Conservation (phyloP, 1,140 invertebrate genomes). For the Drosophila varians region DNA sequence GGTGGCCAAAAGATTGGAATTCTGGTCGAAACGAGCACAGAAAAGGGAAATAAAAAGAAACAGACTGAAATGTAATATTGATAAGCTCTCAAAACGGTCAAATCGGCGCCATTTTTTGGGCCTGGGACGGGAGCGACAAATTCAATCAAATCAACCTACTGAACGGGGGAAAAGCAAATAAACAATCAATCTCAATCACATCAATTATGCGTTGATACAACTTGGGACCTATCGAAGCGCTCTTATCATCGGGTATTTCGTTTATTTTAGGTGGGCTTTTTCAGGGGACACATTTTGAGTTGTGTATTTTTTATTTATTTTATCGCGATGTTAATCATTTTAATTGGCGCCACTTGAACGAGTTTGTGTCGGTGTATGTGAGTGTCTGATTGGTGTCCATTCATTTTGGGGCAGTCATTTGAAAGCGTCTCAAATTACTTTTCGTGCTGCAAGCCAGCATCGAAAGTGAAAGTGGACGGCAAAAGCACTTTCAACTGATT, state of each 20-base stretch:
- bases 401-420: conserved; percentile 69
- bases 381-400: conserved; percentile 66
- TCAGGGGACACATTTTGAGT: conserved; percentile 37
- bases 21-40: no score
- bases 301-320: conserved; percentile 47
- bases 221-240: conserved; percentile 54
- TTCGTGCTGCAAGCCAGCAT: conserved; percentile 58
- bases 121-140: conserved; percentile 37
- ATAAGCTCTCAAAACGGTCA: conserved; percentile 68
- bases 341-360: conserved; percentile 77
- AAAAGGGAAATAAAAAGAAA: conserved; percentile 30
- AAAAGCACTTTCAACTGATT: conserved; percentile 57
- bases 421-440: conserved; percentile 77
- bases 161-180: conserved; percentile 64
- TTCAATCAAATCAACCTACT: conserved; percentile 45
- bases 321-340: conserved; percentile 74
- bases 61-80: conserved; percentile 67
- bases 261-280: conserved; percentile 19
- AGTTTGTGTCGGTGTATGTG: conserved; percentile 10
- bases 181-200: conserved; percentile 81
- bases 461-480: conserved; percentile 62
- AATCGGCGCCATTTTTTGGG: conserved; percentile 38
- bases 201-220: conserved; percentile 75
- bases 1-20: conserved; percentile 17
- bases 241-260: conserved; percentile 59